These are phyloP conservation scores for Nibea coibor DNA, from an alignment of 2,113 vertebrate genomes.

Conservation along the genomic window DNA sequence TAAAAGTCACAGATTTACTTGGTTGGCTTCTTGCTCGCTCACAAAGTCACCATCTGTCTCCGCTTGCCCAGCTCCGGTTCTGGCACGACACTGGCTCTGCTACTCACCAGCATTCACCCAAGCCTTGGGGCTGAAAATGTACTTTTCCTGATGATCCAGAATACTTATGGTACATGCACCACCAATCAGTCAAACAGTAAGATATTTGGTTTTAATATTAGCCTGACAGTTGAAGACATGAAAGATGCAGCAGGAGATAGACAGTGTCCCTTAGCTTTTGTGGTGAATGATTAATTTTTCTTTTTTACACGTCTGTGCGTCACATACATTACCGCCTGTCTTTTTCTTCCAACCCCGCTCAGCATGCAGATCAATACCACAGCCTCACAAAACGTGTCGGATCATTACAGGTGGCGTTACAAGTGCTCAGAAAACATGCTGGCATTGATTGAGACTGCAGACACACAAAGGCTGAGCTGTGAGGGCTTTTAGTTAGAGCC, in stretches of 20 bases:
- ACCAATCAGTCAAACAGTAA: too few relatives aligned
- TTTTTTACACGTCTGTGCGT: not conserved
- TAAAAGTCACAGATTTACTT: too few relatives aligned
- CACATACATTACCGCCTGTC: not conserved
- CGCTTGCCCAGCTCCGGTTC: too few relatives aligned
- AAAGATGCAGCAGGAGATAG: not conserved
- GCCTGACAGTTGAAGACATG: not conserved
- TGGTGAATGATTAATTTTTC: not conserved
- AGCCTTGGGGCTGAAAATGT: too few relatives aligned
- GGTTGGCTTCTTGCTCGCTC: too few relatives aligned
- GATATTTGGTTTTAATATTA: too few relatives aligned
- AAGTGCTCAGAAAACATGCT: not conserved
- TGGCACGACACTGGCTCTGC: too few relatives aligned
- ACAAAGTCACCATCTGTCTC: too few relatives aligned
- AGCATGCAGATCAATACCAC: not conserved
- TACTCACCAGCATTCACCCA: too few relatives aligned
- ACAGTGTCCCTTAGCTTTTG: not conserved
- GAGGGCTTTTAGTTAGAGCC: not conserved
- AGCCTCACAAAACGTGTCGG: not conserved
- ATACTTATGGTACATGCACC: too few relatives aligned
- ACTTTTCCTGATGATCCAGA: too few relatives aligned
- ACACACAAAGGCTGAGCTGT: not conserved
- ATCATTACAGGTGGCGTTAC: not conserved
- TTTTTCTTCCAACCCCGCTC: not conserved
- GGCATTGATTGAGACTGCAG: not conserved